Percentiles rank a stretch among this genome's conserved stretches.
These are phyloP conservation scores for Chiloscyllium punctatum DNA, from an alignment of 2,797 vertebrate species.

Conservation along the genomic window DNA sequence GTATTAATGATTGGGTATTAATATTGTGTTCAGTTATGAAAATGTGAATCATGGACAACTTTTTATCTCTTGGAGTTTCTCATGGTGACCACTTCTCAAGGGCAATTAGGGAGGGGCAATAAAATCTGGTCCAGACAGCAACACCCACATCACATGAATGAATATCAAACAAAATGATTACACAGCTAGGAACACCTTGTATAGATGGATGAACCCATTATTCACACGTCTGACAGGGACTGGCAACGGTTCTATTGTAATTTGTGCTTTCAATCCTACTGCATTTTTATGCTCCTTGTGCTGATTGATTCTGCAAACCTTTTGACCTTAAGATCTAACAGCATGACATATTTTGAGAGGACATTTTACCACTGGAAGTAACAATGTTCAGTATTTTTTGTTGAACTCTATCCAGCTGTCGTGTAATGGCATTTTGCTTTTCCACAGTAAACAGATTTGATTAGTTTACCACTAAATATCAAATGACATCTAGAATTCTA, in stretches of 20 bases:
- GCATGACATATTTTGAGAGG: background rate
- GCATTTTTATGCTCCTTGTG: constrained; percentile 49
- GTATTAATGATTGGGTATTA: background rate
- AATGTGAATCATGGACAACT: constrained; percentile 38
- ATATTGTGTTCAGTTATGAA: background rate
- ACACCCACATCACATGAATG: too few relatives aligned
- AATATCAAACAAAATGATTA: constrained; percentile 34
- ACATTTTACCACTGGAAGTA: background rate
- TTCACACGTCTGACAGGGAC: constrained; percentile 35
- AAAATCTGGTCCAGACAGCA: too few relatives aligned
- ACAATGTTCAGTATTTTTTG: background rate
- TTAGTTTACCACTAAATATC: background rate
- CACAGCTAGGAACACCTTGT: constrained; percentile 44
- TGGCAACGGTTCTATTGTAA: constrained; percentile 44
- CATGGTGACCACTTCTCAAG: too few relatives aligned
- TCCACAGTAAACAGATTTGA: background rate
- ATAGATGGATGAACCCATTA: constrained; percentile 42
- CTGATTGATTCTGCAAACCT: constrained; percentile 45
- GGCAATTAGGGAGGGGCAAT: too few relatives aligned
- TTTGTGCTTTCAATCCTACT: constrained; percentile 45
- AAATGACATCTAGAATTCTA: background rate
- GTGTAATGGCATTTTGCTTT: background rate
- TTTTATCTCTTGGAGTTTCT: constrained; percentile 29
- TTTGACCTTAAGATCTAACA: constrained; percentile 40
- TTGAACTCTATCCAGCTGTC: background rate